Evolutionary conservation across 2,888 invertebrate genomes (phyloP), one percentile per base, ranked within the genome.

Genomic region (Limnephilus lunatus): DNA sequence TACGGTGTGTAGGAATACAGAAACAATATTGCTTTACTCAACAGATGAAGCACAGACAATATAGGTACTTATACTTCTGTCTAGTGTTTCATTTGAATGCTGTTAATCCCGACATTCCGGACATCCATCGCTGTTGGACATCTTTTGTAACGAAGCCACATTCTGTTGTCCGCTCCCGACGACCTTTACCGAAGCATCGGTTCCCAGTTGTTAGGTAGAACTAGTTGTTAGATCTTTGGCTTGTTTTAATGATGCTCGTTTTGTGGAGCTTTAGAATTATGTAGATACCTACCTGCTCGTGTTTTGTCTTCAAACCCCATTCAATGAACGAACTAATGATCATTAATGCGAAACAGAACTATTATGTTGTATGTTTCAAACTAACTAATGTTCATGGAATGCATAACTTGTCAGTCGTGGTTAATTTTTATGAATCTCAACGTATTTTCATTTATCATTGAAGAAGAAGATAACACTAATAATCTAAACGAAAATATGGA

Each of bases 91-190:
- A 68, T 68, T 68, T 68, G 68, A 68, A 25, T 68, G 68, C 15
- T 53, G 53, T 68, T 83, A 32, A 39, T 83, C 83, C 15, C 15
- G 19, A 11, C 83, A 39, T 83, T 83, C 83, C 7, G 83, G 35
- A 39, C 32, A 32, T 83, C 83, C 35, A 83, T 83, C 83, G 35
- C 35, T 68, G 68, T 68, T 68, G 25, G 68, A 68, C 68, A 68
- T 83, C 83, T 35, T 83, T 83, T 83, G 83, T 83, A 25, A 83
- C 83, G 32, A 39, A 83, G 35, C 83, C 35, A 35, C 25, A 83
- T 39, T 83, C 83, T 83, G 83, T 25, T 83, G 83, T 83, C 25
- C 35, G 32, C 83, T 83, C 35, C 83, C 14, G 83, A 83, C 35
- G 32, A 83, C 35, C 83, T 83, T n/a, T 25, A 35, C 35, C 35